Conservation (phyloP, 2,797 vertebrate genomes). For the Alcedo quadribrachys region DNA sequence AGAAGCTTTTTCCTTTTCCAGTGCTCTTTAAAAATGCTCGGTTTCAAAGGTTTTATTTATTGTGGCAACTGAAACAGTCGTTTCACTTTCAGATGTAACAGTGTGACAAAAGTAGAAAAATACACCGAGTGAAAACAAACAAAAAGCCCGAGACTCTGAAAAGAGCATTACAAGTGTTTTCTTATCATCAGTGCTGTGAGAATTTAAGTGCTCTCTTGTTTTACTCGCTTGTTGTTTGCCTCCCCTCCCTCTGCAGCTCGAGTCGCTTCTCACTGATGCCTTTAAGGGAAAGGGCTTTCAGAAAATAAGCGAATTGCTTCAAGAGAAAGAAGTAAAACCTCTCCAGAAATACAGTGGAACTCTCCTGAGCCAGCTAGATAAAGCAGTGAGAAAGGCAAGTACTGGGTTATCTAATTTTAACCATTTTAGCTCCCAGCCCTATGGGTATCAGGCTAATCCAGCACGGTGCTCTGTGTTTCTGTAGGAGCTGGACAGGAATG, state of each 20-base stretch:
- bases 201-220: accelerated
- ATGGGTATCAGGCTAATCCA: not conserved
- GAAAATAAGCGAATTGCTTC: slow-evolving; percentile 74
- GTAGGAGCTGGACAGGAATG: slow-evolving; percentile 83
- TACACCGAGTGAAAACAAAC: accelerated
- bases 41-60: accelerated
- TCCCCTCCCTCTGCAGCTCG: slow-evolving; percentile 52
- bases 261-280: slow-evolving; percentile 65
- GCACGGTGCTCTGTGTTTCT: not conserved
- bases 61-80: not conserved
- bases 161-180: not conserved
- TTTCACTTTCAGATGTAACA: not conserved
- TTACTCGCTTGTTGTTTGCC: accelerated
- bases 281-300: slow-evolving; percentile 74
- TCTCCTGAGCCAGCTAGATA: slow-evolving; percentile 76
- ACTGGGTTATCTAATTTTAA: not conserved
- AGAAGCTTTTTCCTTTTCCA: accelerated
- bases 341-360: slow-evolving; percentile 72
- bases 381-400: slow-evolving; percentile 76
- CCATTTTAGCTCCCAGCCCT: accelerated
- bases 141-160: not conserved
- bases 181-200: accelerated
- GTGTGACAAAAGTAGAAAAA: not conserved
- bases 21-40: accelerated
- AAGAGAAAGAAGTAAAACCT: slow-evolving; percentile 35